Conservation (phyloP, 2,888 invertebrate genomes). For the Eupithecia exiguata region DNA sequence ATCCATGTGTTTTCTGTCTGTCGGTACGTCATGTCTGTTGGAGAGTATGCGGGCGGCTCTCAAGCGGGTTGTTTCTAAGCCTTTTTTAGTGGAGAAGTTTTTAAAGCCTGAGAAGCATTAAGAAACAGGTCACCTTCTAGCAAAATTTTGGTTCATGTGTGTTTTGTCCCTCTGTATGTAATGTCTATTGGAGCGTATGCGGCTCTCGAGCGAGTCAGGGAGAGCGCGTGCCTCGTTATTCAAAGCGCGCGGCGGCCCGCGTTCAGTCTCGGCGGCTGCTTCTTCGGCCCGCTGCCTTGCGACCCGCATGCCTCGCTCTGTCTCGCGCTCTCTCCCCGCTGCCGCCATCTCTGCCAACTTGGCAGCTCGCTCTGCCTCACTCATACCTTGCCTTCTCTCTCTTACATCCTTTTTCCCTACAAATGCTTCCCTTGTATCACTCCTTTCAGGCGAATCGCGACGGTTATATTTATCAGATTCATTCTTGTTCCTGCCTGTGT, state of each 20-base stretch:
- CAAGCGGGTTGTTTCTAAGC: background rate
- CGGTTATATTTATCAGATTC: constrained; percentile 13
- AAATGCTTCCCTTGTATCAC: constrained; percentile 42
- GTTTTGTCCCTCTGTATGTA: constrained; percentile 92
- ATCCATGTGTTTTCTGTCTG: constrained; percentile 91
- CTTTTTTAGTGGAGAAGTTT: background rate
- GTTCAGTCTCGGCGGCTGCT: constrained; percentile 60
- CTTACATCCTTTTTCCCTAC: constrained; percentile 34
- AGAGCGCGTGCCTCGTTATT: constrained; percentile 81
- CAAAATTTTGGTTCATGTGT: constrained; percentile 94
- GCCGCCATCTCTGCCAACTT: constrained; percentile 90
- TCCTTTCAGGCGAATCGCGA: constrained; percentile 23
- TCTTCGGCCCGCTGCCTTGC: constrained; percentile 81
- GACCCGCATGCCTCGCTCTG: constrained; percentile 82
- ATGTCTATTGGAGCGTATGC: constrained; percentile 94
- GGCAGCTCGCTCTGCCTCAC: constrained; percentile 83
- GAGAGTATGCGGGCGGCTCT: constrained; percentile 79
- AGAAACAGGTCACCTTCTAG: constrained; percentile 79
- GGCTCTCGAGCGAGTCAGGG: constrained; percentile 89
- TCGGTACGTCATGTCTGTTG: constrained; percentile 89
- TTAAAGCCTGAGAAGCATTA: background rate
- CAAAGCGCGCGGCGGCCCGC: constrained; percentile 87
- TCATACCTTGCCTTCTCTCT: constrained; percentile 52
- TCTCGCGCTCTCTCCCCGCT: constrained; percentile 89
- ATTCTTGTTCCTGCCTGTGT: constrained; percentile 33